Evolutionary conservation across 1,140 invertebrate genomes (phyloP), one percentile per base, ranked within the genome.

Genomic region (Ectropis grisescens): DNA sequence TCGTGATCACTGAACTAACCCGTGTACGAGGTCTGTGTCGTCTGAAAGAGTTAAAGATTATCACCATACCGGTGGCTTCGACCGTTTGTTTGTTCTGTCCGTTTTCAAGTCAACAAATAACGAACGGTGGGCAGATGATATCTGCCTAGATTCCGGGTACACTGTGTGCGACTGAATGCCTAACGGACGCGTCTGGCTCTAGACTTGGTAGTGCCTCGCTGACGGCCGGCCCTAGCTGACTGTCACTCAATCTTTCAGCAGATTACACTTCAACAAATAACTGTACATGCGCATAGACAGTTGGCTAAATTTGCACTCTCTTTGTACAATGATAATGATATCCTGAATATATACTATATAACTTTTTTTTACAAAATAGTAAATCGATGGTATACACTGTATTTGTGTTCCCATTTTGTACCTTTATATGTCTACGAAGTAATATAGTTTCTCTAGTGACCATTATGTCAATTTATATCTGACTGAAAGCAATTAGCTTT

Each of bases 141-240:
- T 70, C 68, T 65, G 57, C 57, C 56, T 45, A 68, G 60, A 66
- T 67, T 61, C 54, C 58, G 51, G 55, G 52, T 57, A 58, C 49
- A 51, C 50, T 66, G 46, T 47, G 39, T 48, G 47, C 53, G 49
- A 25, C 38, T 62, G 58, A 76, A 72, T 72, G 58, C 52, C 53
- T 69, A 69, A 70, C 68, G 66, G 68, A 44, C 53, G 43, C 49
- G 45, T 54, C 56, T 36, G 25, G 31, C 34, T 33, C 39, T 35
- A 39, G 39, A 47, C 45, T 40, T 38, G 42, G 47, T 35, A 39
- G 41, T 44, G 37, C 25, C 41, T 27, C 37, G 29, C 24, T 56
- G 62, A 58, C 59, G 51, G 53, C 41, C 16, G 40, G 34, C 44
- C 31, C 46, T 11, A 33, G 45, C 57, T 51, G 37, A 51, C 48